Conservation (phyloP, 2,797 vertebrate species). For the Erethizon dorsatum region DNA sequence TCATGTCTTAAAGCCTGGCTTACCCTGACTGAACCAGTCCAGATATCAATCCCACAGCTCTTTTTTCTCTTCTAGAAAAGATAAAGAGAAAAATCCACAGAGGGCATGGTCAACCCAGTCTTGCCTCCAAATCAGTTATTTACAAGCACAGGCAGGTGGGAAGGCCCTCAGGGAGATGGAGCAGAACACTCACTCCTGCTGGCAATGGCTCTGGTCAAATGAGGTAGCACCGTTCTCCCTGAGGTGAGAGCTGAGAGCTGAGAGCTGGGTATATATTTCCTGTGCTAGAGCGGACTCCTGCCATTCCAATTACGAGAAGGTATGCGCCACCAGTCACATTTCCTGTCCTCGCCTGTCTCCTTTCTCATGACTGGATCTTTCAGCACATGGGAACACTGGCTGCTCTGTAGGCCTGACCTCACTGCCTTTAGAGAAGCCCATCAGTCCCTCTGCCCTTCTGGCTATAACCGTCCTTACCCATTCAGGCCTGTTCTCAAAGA, state of each 20-base stretch:
- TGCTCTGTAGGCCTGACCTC: neutral
- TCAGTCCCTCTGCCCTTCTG: neutral
- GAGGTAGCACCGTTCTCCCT: neutral
- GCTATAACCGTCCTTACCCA: neutral
- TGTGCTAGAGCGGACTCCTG: neutral
- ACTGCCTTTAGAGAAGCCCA: neutral
- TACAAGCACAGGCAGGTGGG: neutral
- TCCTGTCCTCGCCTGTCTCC: neutral
- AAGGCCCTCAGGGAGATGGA: neutral
- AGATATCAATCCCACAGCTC: neutral
- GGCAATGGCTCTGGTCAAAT: neutral
- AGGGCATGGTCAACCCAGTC: neutral
- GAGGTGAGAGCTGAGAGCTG: neutral
- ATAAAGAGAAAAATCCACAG: neutral
- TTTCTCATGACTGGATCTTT: neutral
- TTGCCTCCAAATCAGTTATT: neutral
- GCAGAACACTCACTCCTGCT: neutral
- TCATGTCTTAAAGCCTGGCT: neutral
- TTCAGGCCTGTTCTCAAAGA: neutral
- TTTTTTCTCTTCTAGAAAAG: neutral
- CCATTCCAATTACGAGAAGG: neutral
- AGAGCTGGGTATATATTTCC: neutral
- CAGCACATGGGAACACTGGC: neutral
- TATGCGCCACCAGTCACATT: neutral
- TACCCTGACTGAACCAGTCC: neutral